Evolutionary conservation across 2,797 vertebrate species (phyloP).

Genomic region (Arctocebus calabarensis): DNA sequence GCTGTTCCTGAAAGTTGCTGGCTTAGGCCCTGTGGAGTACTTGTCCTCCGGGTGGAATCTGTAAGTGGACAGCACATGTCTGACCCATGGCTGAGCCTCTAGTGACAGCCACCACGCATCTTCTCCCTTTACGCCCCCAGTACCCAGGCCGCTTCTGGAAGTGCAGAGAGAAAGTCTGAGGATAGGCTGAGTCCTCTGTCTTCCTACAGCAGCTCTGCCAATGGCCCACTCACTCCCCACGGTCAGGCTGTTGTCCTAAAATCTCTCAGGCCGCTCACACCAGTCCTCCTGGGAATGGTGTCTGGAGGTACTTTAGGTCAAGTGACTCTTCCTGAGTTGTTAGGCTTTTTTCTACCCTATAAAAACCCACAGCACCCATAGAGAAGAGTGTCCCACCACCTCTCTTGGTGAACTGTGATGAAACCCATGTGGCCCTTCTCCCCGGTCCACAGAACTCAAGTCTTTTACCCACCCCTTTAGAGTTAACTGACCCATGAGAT

Average conservation of each 20-base stretch:
- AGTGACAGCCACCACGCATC: accelerated
- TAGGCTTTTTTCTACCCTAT: not conserved
- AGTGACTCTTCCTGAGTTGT: not conserved
- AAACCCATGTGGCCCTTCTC: not conserved
- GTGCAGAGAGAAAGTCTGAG: not conserved
- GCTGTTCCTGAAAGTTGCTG: slow-evolving; percentile 95
- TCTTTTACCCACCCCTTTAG: accelerated
- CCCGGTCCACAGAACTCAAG: accelerated
- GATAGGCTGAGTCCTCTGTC: not conserved
- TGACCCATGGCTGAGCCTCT: accelerated
- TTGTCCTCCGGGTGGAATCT: slow-evolving; percentile 98
- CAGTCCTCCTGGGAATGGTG: not conserved
- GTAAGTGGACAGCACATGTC: slow-evolving; percentile 88
- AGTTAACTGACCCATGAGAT: not conserved
- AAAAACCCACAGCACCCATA: not conserved
- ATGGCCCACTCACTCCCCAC: not conserved
- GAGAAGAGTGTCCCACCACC: not conserved
- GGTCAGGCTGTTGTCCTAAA: no score
- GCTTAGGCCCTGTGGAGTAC: slow-evolving; percentile 96
- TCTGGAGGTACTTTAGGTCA: not conserved
- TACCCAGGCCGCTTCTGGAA: accelerated
- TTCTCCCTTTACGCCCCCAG: not conserved
- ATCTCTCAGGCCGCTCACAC: accelerated
- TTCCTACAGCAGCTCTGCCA: not conserved
- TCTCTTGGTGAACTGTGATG: not conserved